Conservation (phyloP, 2,888 invertebrate species). For the Physocephala rufipes region DNA sequence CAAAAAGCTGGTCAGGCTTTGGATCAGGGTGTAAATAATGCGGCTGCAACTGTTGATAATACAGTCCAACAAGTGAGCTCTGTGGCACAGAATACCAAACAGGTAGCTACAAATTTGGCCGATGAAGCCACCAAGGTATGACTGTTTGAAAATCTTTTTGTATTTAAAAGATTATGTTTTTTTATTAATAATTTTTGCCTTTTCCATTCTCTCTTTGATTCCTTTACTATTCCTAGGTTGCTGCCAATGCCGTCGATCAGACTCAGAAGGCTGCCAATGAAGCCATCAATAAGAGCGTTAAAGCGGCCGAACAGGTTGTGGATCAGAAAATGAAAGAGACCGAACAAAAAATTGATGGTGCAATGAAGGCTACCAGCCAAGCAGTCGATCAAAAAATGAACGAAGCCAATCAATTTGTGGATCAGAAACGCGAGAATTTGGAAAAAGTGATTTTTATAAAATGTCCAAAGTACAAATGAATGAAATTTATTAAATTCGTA, state of each 20-base stretch:
- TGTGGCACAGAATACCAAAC: constrained; percentile 61
- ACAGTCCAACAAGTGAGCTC: constrained; percentile 56
- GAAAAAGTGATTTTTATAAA: constrained; percentile 55
- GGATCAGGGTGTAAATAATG: constrained; percentile 60
- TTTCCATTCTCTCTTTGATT: constrained; percentile 6
- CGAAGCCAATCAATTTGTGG: constrained; percentile 72
- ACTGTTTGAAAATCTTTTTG: not conserved
- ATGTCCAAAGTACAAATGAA: not conserved
- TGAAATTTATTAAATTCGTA: too few species aligned
- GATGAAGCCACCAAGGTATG: constrained; percentile 58
- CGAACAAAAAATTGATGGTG: constrained; percentile 69
- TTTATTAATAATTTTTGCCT: not conserved
- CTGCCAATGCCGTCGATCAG: constrained; percentile 65
- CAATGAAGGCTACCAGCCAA: constrained; percentile 69
- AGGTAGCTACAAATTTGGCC: constrained; percentile 60
- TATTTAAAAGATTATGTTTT: not conserved
- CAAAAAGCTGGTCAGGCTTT: constrained; percentile 63
- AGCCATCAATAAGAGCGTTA: constrained; percentile 67
- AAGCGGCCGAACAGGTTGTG: constrained; percentile 66
- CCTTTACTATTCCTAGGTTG: constrained; percentile 60
- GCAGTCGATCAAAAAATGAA: constrained; percentile 72
- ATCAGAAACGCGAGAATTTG: constrained; percentile 68
- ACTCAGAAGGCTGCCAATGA: constrained; percentile 67
- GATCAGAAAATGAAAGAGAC: constrained; percentile 67
- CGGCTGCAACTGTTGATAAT: constrained; percentile 55